These are phyloP conservation scores for Nebria brevicollis DNA, from an alignment of 2,888 invertebrate genomes.

Conservation along the genomic window DNA sequence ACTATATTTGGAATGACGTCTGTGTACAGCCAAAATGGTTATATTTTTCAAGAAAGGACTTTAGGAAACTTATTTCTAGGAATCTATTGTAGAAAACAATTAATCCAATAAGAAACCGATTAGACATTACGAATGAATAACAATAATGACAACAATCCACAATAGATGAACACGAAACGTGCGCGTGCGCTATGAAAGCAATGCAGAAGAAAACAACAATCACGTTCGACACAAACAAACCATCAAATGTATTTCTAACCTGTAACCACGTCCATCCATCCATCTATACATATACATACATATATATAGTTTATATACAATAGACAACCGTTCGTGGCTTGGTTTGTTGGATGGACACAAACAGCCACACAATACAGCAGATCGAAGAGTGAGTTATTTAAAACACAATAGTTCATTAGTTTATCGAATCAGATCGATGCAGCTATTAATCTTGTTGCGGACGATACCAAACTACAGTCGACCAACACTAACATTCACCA, in stretches of 20 bases:
- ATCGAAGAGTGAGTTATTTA: constrained; percentile 59
- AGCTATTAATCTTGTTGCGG: constrained; percentile 61
- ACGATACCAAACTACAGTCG: constrained; percentile 36
- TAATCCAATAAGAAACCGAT: too few species aligned
- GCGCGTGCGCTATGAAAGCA: neutral
- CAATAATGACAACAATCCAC: neutral
- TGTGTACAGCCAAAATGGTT: too few species aligned
- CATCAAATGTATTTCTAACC: too few species aligned
- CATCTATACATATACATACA: too few species aligned
- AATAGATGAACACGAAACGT: neutral
- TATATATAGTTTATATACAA: too few species aligned
- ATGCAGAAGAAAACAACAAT: too few species aligned
- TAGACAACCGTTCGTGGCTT: neutral
- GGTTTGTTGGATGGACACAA: constrained; percentile 41
- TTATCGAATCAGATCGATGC: constrained; percentile 64
- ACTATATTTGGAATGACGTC: too few species aligned
- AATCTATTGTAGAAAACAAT: too few species aligned
- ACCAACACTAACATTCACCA: constrained; percentile 14
- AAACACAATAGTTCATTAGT: constrained; percentile 65
- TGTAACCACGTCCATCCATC: too few species aligned
- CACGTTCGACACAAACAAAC: too few species aligned
- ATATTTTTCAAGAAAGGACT: too few species aligned
- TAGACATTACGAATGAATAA: neutral
- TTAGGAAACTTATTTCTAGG: too few species aligned
- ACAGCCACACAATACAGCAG: neutral